Percentiles rank a stretch among this genome's conserved stretches.
Evolutionary conservation across 2,888 invertebrate species (phyloP).

Genomic region (Pyrocoelia pectoralis): DNA sequence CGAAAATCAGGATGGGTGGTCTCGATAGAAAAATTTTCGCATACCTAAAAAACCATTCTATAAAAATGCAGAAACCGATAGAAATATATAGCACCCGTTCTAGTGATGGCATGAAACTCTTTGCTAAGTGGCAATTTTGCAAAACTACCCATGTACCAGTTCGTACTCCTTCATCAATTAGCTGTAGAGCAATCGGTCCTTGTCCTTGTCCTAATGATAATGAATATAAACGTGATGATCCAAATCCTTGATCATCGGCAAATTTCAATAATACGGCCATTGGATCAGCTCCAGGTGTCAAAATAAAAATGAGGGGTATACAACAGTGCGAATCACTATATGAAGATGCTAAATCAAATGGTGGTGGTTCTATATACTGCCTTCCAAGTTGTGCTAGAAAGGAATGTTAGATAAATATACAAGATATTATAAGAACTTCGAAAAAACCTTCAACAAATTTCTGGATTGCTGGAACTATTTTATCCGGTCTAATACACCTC

Average conservation of each 20-base stretch:
- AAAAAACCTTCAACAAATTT: constrained; percentile 74
- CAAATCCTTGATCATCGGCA: constrained; percentile 91
- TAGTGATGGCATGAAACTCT: constrained; percentile 92
- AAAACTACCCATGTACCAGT: constrained; percentile 92
- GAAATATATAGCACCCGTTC: constrained; percentile 70
- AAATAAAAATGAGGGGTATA: constrained; percentile 89
- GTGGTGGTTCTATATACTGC: constrained; percentile 87
- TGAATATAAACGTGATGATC: constrained; percentile 76
- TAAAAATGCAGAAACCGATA: background rate
- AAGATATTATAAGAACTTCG: too few species aligned
- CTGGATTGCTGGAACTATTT: constrained; percentile 82
- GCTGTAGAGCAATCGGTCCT: constrained; percentile 85
- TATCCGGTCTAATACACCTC: constrained; percentile 86
- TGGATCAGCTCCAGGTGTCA: constrained; percentile 94
- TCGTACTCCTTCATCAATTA: constrained; percentile 85
- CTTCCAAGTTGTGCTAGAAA: constrained; percentile 68
- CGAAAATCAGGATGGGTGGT: constrained; percentile 90
- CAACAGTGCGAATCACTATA: constrained; percentile 86
- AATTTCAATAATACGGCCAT: constrained; percentile 89
- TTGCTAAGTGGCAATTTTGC: constrained; percentile 95
- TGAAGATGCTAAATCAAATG: constrained; percentile 85
- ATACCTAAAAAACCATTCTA: constrained; percentile 65
- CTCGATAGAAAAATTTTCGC: constrained; percentile 83
- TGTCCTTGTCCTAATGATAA: constrained; percentile 94
- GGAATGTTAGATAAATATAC: too few species aligned